phyloP scores from a whole-genome alignment of 2,797 vertebrate genomes.

The Eulemur rubriventer region DNA sequence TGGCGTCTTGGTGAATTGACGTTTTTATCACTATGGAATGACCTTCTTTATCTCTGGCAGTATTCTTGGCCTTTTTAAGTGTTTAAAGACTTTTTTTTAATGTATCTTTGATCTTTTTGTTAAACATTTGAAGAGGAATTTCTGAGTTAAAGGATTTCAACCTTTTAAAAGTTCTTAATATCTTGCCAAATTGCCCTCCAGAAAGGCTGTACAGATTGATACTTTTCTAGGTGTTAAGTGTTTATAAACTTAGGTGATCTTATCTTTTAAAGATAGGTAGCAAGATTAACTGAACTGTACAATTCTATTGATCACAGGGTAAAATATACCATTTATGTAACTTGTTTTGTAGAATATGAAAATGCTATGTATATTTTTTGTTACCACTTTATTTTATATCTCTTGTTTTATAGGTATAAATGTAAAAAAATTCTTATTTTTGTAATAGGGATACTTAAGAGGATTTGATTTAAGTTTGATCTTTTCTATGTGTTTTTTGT shows the following conservation, averaged over 20 bases:
- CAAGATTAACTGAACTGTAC: background rate
- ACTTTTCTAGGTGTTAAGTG: background rate
- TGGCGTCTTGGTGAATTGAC: background rate
- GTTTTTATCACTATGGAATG: background rate
- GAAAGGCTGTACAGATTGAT: background rate
- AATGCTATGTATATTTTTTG: background rate
- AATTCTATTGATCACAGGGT: background rate
- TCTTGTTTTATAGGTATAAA: conserved; percentile 13
- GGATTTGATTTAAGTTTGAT: background rate
- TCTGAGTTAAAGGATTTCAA: background rate
- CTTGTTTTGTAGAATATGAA: conserved; percentile 28
- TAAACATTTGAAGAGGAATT: background rate
- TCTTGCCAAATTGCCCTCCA: background rate
- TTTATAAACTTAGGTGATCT: background rate
- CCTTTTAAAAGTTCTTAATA: background rate
- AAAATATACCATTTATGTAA: background rate
- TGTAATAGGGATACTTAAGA: background rate
- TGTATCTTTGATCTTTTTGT: background rate
- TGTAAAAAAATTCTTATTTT: background rate
- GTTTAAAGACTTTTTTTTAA: background rate
- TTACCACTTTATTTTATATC: background rate
- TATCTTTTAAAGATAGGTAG: background rate
- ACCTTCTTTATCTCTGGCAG: background rate
- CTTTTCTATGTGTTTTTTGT: background rate
- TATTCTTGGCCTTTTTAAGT: background rate